These are phyloP conservation scores for Ctenosaura bakeri DNA, from an alignment of 2,797 vertebrate species.

Conservation along the genomic window DNA sequence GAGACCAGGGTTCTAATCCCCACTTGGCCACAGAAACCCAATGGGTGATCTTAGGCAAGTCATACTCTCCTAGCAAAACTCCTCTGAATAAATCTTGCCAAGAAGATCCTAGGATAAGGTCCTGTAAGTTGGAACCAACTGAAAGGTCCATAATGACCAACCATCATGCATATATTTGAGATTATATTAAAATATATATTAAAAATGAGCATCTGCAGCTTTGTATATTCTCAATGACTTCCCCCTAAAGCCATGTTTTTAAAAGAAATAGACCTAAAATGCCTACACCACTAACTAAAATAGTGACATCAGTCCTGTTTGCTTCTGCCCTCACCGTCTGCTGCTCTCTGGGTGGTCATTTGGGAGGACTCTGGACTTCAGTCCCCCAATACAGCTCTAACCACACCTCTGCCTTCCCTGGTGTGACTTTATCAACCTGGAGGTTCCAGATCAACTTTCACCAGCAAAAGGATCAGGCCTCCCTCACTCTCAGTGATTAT, in stretches of 20 bases:
- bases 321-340: background rate
- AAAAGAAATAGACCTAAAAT: too few species aligned
- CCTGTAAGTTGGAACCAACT: too few species aligned
- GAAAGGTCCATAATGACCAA: too few species aligned
- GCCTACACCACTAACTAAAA: background rate
- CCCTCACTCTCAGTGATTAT: slow-evolving; percentile 26
- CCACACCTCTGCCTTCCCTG: background rate
- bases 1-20: too few species aligned
- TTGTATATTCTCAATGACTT: background rate
- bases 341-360: background rate
- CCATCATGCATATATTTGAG: too few species aligned
- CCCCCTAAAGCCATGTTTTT: background rate
- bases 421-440: background rate
- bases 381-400: background rate
- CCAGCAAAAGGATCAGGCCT: slow-evolving; percentile 23
- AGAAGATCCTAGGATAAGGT: too few species aligned
- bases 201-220: background rate
- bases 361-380: background rate
- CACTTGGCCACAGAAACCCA: too few species aligned
- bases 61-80: too few species aligned
- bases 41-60: too few species aligned
- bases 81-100: too few species aligned
- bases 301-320: background rate
- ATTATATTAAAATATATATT: background rate
- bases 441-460: slow-evolving; percentile 6